These are phyloP conservation scores for Aurelia aurita complex sp. Pacific DNA, from an alignment of 30 jellyfish, hydroid and myxozoan species.

Conservation along the genomic window DNA sequence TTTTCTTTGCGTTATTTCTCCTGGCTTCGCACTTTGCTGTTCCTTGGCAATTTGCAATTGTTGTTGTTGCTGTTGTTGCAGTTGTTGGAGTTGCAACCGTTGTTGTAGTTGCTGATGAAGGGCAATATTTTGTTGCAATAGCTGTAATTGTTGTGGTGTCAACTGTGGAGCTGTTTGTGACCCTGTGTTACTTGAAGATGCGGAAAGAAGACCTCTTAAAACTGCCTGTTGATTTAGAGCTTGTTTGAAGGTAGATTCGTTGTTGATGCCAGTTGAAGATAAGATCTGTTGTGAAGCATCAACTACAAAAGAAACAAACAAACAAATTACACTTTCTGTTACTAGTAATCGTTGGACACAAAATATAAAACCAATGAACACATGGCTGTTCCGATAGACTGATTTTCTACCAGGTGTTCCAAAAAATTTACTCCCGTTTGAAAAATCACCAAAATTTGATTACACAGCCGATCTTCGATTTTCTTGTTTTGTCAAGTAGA, in stretches of 20 bases:
- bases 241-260: not conserved
- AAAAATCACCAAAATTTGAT: too few species aligned
- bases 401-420: too few species aligned
- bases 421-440: too few species aligned
- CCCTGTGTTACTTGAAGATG: not conserved
- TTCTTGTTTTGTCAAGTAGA: too few species aligned
- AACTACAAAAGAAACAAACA: not conserved
- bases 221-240: conserved; percentile 37
- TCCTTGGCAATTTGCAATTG: not conserved
- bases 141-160: conserved; percentile 38
- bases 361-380: too few species aligned
- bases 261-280: not conserved
- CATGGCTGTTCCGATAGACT: too few species aligned
- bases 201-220: conserved; percentile 31
- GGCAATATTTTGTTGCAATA: conserved; percentile 15
- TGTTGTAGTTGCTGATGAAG: conserved; percentile 35
- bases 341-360: not conserved
- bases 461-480: too few species aligned
- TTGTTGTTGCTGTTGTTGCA: conserved; percentile 15
- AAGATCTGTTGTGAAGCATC: not conserved
- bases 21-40: too few species aligned
- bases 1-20: too few species aligned
- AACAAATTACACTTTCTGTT: not conserved
- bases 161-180: conserved; percentile 26
- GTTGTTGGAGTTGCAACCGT: conserved; percentile 12